Evolutionary conservation across 2,797 vertebrate genomes (phyloP).

Genomic region (Rallus crepitans): DNA sequence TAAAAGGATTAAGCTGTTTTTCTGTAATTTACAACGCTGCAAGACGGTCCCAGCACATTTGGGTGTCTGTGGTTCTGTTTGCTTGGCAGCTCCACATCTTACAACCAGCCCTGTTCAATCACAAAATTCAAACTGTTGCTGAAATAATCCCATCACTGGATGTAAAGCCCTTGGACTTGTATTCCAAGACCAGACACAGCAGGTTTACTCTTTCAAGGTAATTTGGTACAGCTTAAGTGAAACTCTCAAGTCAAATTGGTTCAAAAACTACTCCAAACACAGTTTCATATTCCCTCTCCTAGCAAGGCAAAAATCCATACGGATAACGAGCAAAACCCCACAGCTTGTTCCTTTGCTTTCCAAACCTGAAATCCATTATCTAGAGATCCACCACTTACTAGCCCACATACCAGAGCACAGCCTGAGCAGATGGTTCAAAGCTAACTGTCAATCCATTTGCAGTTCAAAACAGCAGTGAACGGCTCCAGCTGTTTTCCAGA

Average conservation of each 20-base stretch:
- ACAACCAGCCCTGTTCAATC: background rate
- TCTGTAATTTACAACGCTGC: background rate
- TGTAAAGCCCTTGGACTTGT: background rate
- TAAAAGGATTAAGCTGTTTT: background rate
- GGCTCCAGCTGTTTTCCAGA: slow-evolving; percentile 66
- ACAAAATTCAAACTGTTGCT: background rate
- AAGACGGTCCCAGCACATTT: background rate
- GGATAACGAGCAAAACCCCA: background rate
- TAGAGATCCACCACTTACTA: background rate
- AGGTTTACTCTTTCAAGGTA: background rate
- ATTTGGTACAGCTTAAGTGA: background rate
- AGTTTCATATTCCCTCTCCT: background rate
- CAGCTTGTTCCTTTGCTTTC: background rate
- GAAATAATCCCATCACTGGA: background rate
- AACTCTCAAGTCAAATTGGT: background rate
- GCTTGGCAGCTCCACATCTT: background rate
- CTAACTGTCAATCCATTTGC: slow-evolving; percentile 13
- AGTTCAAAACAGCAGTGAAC: slow-evolving; percentile 46
- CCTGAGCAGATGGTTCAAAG: slow-evolving; percentile 32
- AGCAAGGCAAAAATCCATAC: background rate
- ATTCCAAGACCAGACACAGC: background rate
- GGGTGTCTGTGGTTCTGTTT: background rate
- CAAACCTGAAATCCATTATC: slow-evolving; percentile 13
- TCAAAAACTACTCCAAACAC: background rate
- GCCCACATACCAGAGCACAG: background rate